phyloP scores from a whole-genome alignment of 1,140 invertebrate genomes.

The Bombus pascuorum region DNA sequence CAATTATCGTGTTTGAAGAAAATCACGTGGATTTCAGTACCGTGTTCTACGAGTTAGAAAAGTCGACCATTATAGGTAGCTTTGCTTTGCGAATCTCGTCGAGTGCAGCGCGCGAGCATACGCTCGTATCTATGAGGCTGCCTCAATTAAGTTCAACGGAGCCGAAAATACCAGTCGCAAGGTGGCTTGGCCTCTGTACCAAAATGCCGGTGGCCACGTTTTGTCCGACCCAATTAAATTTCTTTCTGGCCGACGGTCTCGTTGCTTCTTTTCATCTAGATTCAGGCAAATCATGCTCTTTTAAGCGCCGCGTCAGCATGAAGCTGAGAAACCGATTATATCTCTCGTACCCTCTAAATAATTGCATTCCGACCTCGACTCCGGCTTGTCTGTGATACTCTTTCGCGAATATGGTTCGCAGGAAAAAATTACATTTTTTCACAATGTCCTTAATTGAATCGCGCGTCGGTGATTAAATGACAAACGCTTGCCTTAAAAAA shows the following conservation, averaged over 20 bases:
- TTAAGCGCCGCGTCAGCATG: conserved; percentile 38
- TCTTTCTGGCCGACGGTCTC: conserved; percentile 3
- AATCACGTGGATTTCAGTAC: neutral
- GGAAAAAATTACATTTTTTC: conserved; percentile 2
- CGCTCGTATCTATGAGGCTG: conserved; percentile 1
- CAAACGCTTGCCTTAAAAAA: neutral
- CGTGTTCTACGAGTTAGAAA: neutral
- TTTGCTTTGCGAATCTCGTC: conserved; percentile 10
- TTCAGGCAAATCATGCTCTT: conserved; percentile 26
- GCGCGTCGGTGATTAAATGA: neutral
- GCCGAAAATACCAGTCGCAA: conserved; percentile 35
- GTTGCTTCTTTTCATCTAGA: conserved; percentile 39
- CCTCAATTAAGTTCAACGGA: conserved; percentile 39
- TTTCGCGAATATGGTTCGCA: neutral
- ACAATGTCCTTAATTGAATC: conserved; percentile 25
- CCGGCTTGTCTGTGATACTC: neutral
- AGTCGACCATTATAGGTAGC: neutral
- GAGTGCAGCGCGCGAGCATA: too few species aligned
- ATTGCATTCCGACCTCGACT: conserved; percentile 5
- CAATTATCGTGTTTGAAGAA: neutral
- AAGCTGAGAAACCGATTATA: conserved; percentile 38
- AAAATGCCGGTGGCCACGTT: conserved; percentile 43
- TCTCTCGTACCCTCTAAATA: conserved; percentile 18
- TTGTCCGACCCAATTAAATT: conserved; percentile 57
- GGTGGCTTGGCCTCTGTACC: neutral